Conservation (phyloP, 2,888 invertebrate genomes). For the Rutpela maculata region DNA sequence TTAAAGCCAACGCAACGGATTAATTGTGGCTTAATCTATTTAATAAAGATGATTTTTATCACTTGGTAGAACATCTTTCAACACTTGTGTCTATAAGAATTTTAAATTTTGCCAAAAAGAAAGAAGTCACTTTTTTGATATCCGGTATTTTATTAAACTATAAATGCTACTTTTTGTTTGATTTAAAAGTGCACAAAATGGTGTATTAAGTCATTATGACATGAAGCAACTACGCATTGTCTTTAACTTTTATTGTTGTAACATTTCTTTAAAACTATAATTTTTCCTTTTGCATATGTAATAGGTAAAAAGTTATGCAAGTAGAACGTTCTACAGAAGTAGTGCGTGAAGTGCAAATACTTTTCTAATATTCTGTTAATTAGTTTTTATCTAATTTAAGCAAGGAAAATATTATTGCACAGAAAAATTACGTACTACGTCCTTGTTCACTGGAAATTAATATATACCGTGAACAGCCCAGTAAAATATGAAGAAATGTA, state of each 20-base stretch:
- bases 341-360: conserved; percentile 34
- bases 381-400: conserved; percentile 10
- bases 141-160: too few species aligned
- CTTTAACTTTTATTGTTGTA: conserved; percentile 8
- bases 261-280: conserved; percentile 24
- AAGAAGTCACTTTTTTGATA: too few species aligned
- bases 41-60: too few species aligned
- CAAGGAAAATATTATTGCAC: neutral
- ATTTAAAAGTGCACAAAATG: neutral
- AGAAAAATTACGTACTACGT: neutral
- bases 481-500: too few species aligned
- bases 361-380: conserved; percentile 22
- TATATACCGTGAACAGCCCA: too few species aligned
- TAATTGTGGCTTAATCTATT: too few species aligned
- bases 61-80: too few species aligned
- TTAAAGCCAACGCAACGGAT: too few species aligned
- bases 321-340: conserved; percentile 24
- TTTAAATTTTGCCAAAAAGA: too few species aligned
- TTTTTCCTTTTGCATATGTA: conserved; percentile 19
- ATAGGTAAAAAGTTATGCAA: conserved; percentile 18
- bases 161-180: neutral
- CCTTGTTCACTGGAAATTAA: too few species aligned
- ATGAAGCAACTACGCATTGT: conserved; percentile 9
- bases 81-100: too few species aligned
- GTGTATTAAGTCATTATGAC: neutral